Base-by-base conservation (phyloP, 1,140 invertebrate species). In the Notospermus geniculatus region DNA sequence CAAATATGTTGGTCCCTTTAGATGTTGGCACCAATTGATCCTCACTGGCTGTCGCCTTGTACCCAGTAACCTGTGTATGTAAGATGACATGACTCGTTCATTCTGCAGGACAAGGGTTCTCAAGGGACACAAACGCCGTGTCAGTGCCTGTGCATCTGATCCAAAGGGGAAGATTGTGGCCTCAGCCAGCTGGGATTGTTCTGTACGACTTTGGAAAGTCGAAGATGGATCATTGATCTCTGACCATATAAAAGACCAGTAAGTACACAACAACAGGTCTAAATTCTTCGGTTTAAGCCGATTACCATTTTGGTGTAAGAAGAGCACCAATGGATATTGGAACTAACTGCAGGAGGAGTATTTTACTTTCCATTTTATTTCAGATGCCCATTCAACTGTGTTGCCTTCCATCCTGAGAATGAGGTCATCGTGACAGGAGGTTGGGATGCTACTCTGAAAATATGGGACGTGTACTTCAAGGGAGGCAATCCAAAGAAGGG, bases 151-250 rank as follows among this genome's bases (percentile, higher is more conserved):
- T 62, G 64, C 71, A 28, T 60, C 74, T 32, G 74, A 79, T 60
- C 54, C 43, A 2, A 61, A 66, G 28, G 78, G 76, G 7, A 74
- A 65, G 53, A 52, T 73, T 54, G 32, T 82, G 25, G 72, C 75
- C 7, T 80, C 81, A 1, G 76, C 70, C 53, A 72, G 73, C 5
- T 82, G 78, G 79, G 80, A 81, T 68, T 76, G 73, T 64, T 65
- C 62, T 27, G 69, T 80, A n/a, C 75, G 70, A 45, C 55, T 81
- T 1, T 81, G 78, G 78, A 72, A 73, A 46, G 62, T 68, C n/a
- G 54, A 58, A 17, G 73, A 70, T 59, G 80, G 78, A 11, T 59
- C 65, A 53, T 27, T 50, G n/a, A 50, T 50, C 4, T 23, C 46
- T 7, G 25, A n/a, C 46, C 25, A 50, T 27, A 50, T 50, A 19